These are phyloP conservation scores for Clostera curtula DNA, from an alignment of 2,888 invertebrate species.

Conservation along the genomic window DNA sequence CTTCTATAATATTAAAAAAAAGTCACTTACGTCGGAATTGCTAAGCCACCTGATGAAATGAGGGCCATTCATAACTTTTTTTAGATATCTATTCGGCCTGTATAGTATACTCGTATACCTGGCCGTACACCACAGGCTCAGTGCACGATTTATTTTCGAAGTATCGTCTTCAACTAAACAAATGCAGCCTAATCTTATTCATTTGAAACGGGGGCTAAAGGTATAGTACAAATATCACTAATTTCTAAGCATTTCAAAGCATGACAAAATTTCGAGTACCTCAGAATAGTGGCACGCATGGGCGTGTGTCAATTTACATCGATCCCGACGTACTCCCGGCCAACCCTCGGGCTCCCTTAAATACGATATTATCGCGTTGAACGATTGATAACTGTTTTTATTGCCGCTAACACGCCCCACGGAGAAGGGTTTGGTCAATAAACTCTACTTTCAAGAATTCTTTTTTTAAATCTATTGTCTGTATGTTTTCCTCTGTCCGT, in stretches of 20 bases:
- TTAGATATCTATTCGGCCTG: too few species aligned
- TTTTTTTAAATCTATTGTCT: not conserved
- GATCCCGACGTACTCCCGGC: conserved; percentile 29
- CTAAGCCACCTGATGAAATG: too few species aligned
- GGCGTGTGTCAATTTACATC: conserved; percentile 36
- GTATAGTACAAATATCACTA: too few species aligned
- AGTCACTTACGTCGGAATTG: too few species aligned
- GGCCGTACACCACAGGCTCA: too few species aligned
- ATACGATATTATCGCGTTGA: conserved; percentile 34
- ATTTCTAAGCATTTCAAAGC: not conserved
- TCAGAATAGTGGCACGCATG: conserved; percentile 16
- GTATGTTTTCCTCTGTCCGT: not conserved
- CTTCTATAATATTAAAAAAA: too few species aligned
- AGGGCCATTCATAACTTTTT: too few species aligned
- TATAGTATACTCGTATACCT: too few species aligned
- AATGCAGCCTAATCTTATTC: too few species aligned
- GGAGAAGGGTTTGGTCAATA: conserved; percentile 13
- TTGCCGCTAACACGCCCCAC: conserved; percentile 19
- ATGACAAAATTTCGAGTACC: not conserved
- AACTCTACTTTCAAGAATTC: conserved; percentile 2
- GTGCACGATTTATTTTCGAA: too few species aligned
- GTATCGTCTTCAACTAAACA: too few species aligned
- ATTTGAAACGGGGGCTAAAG: too few species aligned
- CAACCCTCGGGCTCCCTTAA: conserved; percentile 29
- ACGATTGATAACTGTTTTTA: conserved; percentile 37